Percentiles rank a stretch among this genome's conserved stretches.
Conservation (phyloP, 2,113 vertebrate species). For the Halichoerus grypus region DNA sequence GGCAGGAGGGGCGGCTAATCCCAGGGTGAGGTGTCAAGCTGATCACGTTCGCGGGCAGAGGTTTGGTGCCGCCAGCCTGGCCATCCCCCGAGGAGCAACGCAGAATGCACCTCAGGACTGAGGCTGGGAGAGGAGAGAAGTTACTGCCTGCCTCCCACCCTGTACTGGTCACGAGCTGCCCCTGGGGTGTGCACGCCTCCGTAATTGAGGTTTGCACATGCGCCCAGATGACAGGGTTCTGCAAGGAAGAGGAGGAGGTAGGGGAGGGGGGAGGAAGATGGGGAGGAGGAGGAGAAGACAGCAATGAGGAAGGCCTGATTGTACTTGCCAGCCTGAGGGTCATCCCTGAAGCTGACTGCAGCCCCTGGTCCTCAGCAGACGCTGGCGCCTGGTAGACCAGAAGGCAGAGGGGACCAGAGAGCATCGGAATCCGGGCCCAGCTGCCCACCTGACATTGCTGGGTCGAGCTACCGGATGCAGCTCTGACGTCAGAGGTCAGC, state of each 20-base stretch:
- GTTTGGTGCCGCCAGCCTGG: background rate
- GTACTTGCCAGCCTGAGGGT: background rate
- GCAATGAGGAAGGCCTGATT: background rate
- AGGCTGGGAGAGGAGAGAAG: background rate
- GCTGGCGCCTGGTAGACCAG: too few relatives aligned
- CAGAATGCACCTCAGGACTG: background rate
- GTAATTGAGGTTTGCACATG: background rate
- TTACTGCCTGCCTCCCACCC: background rate
- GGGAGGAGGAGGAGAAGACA: background rate
- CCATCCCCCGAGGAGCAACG: background rate
- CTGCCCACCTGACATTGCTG: background rate
- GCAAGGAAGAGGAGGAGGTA: background rate
- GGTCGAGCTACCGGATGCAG: accelerated
- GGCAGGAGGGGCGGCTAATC: background rate
- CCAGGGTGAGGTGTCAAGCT: too few relatives aligned
- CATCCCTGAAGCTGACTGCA: background rate
- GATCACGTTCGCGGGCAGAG: background rate
- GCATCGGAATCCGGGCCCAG: background rate
- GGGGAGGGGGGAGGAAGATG: background rate
- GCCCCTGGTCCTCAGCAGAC: background rate
- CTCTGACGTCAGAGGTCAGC: background rate
- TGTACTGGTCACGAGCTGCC: background rate
- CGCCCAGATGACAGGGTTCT: background rate
- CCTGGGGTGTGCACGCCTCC: background rate
- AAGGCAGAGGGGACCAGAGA: background rate